Percentiles rank a stretch among this genome's conserved stretches.
Conservation (phyloP, 2,113 vertebrate species). For the Gopherus flavomarginatus region DNA sequence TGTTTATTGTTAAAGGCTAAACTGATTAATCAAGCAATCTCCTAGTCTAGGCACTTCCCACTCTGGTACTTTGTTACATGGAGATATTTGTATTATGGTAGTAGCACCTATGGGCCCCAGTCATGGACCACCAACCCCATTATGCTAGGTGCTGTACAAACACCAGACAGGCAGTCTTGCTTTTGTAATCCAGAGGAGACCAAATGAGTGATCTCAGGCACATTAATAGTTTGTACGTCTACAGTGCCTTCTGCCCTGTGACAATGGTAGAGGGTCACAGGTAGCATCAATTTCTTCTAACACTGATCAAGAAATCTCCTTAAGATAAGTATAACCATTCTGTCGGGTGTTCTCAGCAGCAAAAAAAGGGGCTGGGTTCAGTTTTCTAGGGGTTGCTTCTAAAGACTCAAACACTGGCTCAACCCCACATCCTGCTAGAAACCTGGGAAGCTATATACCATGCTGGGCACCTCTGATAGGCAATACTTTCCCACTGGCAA, state of each 20-base stretch:
- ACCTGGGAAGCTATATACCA: too few species aligned
- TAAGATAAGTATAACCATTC: not conserved
- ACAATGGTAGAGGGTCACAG: not conserved
- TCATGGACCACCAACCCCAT: too few species aligned
- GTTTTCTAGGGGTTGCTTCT: too few species aligned
- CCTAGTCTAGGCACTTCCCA: too few species aligned
- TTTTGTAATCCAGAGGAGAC: not conserved
- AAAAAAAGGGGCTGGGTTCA: too few species aligned
- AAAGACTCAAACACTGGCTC: too few species aligned
- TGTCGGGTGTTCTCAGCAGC: not conserved
- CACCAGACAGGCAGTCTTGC: too few species aligned
- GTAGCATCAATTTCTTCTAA: not conserved
- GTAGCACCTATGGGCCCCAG: not conserved
- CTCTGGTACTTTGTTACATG: rapidly evolving
- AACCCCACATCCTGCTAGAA: too few species aligned
- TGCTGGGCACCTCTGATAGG: too few species aligned
- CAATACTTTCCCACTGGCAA: too few species aligned
- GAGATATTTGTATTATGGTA: not conserved
- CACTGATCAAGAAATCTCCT: not conserved
- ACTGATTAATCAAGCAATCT: rapidly evolving
- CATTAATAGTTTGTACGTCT: not conserved
- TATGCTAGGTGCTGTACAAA: too few species aligned
- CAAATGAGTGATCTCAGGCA: not conserved
- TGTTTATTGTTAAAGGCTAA: not conserved
- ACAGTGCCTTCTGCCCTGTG: not conserved